A percentile compares a stretch with the other conserved stretches of the same genome.
These are phyloP conservation scores for Nothura maculosa DNA, from an alignment of 2,797 vertebrate species.

Conservation along the genomic window DNA sequence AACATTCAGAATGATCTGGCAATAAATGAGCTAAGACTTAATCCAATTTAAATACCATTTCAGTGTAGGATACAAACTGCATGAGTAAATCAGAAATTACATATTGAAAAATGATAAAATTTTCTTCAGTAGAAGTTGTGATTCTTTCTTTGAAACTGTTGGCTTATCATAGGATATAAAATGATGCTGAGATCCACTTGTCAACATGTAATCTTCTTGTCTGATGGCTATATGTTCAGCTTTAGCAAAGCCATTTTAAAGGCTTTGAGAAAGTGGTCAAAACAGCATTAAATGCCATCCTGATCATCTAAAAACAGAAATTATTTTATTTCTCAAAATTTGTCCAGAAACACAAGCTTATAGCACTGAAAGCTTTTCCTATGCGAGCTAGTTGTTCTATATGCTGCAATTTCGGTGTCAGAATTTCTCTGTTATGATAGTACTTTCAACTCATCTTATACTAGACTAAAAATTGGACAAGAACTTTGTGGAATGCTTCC, in stretches of 20 bases:
- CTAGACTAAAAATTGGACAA: background rate
- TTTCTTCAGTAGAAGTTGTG: constrained; percentile 26
- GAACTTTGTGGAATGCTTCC: background rate
- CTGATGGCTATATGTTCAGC: background rate
- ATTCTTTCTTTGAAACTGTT: background rate
- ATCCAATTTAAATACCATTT: constrained; percentile 54
- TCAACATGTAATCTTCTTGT: constrained; percentile 6
- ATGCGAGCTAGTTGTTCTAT: background rate
- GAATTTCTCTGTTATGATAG: background rate
- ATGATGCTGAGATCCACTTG: constrained; percentile 10
- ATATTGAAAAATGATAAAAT: constrained; percentile 43
- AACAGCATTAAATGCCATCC: background rate
- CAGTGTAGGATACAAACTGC: background rate
- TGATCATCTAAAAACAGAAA: background rate
- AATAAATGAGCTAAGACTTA: background rate
- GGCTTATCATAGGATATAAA: background rate
- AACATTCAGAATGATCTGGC: constrained; percentile 17
- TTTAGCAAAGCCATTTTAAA: background rate
- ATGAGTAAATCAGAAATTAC: constrained; percentile 29
- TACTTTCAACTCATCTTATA: background rate
- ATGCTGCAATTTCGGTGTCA: background rate
- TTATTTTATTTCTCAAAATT: background rate
- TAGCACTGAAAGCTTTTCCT: background rate
- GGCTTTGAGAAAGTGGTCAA: background rate
- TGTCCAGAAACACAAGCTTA: background rate